A percentile compares a stretch with the other conserved stretches of the same genome.
Evolutionary conservation across 2,888 invertebrate genomes (phyloP).

Genomic region (Aphrophora alni): DNA sequence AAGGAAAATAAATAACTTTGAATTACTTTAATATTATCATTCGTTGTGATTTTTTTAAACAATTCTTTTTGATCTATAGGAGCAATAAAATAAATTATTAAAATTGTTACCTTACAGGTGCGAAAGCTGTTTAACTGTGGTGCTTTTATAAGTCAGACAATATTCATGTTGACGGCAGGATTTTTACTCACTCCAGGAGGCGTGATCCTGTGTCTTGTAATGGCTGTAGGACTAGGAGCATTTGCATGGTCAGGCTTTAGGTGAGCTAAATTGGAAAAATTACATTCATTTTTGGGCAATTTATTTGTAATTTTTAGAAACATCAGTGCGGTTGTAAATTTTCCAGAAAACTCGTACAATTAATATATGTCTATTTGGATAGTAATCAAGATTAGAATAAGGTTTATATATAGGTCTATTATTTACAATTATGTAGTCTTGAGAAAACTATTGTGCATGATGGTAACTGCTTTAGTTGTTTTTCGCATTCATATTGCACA

Average conservation of each 20-base stretch:
- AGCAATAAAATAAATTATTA: neutral
- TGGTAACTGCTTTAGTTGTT: too few relatives aligned
- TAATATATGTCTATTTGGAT: too few relatives aligned
- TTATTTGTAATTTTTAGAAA: conserved; percentile 37
- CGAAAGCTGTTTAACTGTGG: conserved; percentile 75
- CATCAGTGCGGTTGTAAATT: neutral
- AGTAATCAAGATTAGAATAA: too few relatives aligned
- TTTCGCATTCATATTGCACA: too few relatives aligned
- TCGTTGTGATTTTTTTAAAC: too few relatives aligned
- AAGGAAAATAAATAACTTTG: too few relatives aligned
- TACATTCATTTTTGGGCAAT: neutral
- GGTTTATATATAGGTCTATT: too few relatives aligned
- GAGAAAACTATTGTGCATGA: too few relatives aligned
- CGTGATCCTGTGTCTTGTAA: conserved; percentile 81
- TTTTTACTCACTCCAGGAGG: conserved; percentile 71
- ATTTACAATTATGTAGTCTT: too few relatives aligned
- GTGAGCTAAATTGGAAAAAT: conserved; percentile 63
- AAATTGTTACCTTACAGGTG: conserved; percentile 55
- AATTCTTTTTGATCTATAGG: too few relatives aligned
- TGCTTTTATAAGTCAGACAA: conserved; percentile 79
- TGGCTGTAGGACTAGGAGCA: conserved; percentile 89
- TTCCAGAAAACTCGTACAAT: too few relatives aligned
- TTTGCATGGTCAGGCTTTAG: conserved; percentile 94
- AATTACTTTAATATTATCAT: too few relatives aligned
- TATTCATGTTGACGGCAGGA: conserved; percentile 86